Base-by-base conservation (phyloP, 2,888 invertebrate genomes). In the Lasioglossum marginatum region DNA sequence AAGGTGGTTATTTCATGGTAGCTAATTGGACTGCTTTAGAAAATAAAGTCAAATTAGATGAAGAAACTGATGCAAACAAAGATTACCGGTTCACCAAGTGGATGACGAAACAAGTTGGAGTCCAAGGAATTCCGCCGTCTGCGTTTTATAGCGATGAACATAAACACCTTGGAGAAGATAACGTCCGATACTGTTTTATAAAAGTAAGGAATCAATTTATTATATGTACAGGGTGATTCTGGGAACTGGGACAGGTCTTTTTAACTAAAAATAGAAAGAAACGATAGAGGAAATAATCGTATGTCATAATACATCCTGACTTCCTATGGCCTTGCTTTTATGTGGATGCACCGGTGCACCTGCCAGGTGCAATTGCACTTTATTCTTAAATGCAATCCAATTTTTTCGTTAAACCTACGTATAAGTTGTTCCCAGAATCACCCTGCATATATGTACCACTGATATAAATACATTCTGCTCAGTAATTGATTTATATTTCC, bases 1-100 rank as follows among this genome's bases (percentile, higher is more conserved):
- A 99, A 91, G 99, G 99, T 4, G 99, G 99, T 0, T 99, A 99
- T 95, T 99, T 99, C 94, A 97, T 99, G 96, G 95, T 99, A 77
- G 99, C 99, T 1, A 98, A 99, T 95, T 99, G 98, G 97, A 97
- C 97, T 16, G 96, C 97, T 8, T 95, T 98, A 97, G 97, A 95
- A 60, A 95, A 96, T 34, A 97, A 97, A 94, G 96, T 97, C 10
- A 97, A 97, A 93, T 95, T 98, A 14, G 96, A 96, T 1, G 94
- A 96, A 0, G 98, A 98, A 94, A 95, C 94, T 0, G 98, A 98
- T 93, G 96, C 96, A 90, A 86, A 92, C 75, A 97, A 97, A 86
- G 99, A 99, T 96, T 99, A 98, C 95, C 97, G 97, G 89, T 99
- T 99, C 95, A 98, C 99, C 0, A 98, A 99, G 95, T 99, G 99